A percentile compares a stretch with the other conserved stretches of the same genome.
phyloP scores from a whole-genome alignment of 2,113 vertebrate species.

The Gallinago media region DNA sequence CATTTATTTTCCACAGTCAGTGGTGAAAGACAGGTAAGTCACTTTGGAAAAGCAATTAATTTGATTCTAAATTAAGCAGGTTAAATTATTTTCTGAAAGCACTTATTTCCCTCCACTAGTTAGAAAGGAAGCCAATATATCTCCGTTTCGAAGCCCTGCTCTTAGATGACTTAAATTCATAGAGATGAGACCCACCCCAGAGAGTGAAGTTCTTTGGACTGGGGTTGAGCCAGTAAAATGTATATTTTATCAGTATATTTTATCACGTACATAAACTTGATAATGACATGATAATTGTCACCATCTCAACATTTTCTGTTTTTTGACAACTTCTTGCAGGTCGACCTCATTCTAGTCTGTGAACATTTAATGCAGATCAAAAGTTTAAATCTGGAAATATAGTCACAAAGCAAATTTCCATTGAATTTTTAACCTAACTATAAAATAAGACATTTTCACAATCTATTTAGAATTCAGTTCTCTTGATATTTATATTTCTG shows the following conservation, averaged over 20 bases:
- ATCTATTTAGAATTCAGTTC: background rate
- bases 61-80: background rate
- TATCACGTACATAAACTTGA: background rate
- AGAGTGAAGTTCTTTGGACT: background rate
- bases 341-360: background rate
- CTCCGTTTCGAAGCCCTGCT: background rate
- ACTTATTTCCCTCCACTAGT: background rate
- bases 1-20: background rate
- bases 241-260: background rate
- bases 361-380: background rate
- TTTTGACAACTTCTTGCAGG: background rate
- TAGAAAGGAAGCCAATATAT: background rate
- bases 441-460: background rate
- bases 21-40: background rate
- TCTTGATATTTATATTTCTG: background rate
- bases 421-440: background rate
- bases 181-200: background rate
- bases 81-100: background rate
- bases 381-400: background rate
- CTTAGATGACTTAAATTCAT: background rate
- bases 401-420: background rate
- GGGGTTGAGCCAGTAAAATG: background rate
- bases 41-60: background rate
- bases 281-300: background rate
- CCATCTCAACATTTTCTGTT: background rate